Evolutionary conservation across 2,888 invertebrate genomes (phyloP), one percentile per base, ranked within the genome.

Genomic region (Tribolium freemani): DNA sequence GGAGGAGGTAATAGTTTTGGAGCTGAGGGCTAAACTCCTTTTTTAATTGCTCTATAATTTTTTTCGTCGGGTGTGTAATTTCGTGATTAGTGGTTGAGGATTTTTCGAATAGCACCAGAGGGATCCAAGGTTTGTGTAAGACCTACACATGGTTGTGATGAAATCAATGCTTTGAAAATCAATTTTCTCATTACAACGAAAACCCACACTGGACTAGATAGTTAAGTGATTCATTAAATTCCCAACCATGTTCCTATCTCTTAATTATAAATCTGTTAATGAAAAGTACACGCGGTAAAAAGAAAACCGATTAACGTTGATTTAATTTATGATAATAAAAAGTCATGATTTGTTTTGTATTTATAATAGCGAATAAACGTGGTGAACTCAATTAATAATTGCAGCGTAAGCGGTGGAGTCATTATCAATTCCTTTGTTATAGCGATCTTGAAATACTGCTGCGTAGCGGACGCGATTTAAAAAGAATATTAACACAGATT

Each of bases 261-360:
- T 68, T 57, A 58, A 68, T 71, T 71, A 71, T 66, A 58, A 66
- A 50, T 66, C 58, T 66, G 61, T 68, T 72, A 72, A 72, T 68
- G 60, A 68, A 72, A 72, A 71, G 60, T 44, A 26, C 56, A 63
- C 67, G 26, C 26, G 71, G 61, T 70, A 68, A 76, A 72, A 74
- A 73, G 70, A 74, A 73, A 71, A 74, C 72, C 76, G 75, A 76
- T 77, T 75, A 73, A 63, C 60, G 67, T 77, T 77, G 80, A 81
- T 81, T 80, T 77, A 81, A 81, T 81, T 80, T 80, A 72, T 69
- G 81, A 81, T 80, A 79, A 77, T 77, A 77, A 71, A 79, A 79
- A 79, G 74, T 75, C 80, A 79, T 80, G 80, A 82, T 80, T 79
- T 79, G 74, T 75, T 80, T 79, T 79, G 73, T 75, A 69, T 76